A percentile compares a stretch with the other conserved stretches of the same genome.
Evolutionary conservation across 2,113 vertebrate genomes (phyloP).

Genomic region (Festucalex cinctus): DNA sequence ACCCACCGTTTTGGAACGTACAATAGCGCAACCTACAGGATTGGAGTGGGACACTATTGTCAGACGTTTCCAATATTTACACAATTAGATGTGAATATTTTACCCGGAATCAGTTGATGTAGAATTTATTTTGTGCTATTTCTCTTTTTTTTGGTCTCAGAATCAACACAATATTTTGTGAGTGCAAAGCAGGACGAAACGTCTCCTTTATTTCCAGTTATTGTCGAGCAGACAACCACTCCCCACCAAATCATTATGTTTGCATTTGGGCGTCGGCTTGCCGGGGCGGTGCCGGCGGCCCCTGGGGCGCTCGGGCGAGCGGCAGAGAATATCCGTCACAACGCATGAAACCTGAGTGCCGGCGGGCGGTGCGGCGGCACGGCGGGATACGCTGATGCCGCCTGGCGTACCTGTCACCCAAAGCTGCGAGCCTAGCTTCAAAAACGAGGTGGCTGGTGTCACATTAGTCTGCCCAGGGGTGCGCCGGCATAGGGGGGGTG

Average conservation of each 20-base stretch:
- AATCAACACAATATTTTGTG: background rate
- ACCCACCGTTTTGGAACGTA: background rate
- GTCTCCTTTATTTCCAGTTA: background rate
- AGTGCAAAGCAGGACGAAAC: background rate
- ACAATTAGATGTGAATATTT: background rate
- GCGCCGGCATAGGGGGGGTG: background rate
- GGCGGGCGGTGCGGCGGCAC: slow-evolving; percentile 36
- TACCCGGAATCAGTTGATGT: background rate
- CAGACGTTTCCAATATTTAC: background rate
- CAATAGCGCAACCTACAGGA: background rate
- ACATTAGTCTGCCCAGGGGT: slow-evolving; percentile 51
- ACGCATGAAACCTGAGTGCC: slow-evolving; percentile 54
- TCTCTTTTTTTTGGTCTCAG: background rate
- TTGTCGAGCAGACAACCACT: slow-evolving; percentile 35
- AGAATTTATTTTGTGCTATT: background rate
- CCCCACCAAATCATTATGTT: slow-evolving; percentile 66
- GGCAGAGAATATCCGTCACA: slow-evolving; percentile 68
- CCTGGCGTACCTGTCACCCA: slow-evolving; percentile 67
- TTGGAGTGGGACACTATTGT: background rate
- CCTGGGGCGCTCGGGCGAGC: slow-evolving; percentile 62
- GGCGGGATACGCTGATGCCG: slow-evolving; percentile 57
- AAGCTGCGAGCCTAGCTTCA: slow-evolving; percentile 59
- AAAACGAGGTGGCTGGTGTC: slow-evolving; percentile 66
- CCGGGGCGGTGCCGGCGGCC: background rate
- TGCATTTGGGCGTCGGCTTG: slow-evolving; percentile 57